Evolutionary conservation across 2,888 invertebrate species (phyloP).

Genomic region (Unio delphinus): DNA sequence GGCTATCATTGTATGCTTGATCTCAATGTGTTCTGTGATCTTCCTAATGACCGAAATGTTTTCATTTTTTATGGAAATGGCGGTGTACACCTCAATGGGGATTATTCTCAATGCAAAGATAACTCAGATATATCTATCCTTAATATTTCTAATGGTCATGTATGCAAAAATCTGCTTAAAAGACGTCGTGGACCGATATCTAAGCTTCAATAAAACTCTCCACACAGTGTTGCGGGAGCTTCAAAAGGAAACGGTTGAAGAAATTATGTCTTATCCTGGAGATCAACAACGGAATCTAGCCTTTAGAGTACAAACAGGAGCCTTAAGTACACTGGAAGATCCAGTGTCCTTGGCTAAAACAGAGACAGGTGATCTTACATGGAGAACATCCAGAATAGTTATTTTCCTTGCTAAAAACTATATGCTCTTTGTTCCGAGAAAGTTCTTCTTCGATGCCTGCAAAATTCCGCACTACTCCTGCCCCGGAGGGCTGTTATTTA

Average conservation of each 20-base stretch:
- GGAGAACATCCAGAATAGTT: constrained; percentile 25
- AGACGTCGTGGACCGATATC: constrained; percentile 56
- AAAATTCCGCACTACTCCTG: constrained; percentile 35
- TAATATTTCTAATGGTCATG: constrained; percentile 52
- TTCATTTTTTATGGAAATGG: constrained; percentile 62
- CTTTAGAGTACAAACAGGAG: constrained; percentile 48
- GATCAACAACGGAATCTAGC: constrained; percentile 54
- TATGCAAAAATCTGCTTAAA: constrained; percentile 62
- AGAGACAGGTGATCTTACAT: constrained; percentile 18
- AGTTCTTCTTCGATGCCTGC: constrained; percentile 37
- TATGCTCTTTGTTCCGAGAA: constrained; percentile 28
- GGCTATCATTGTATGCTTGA: constrained; percentile 42
- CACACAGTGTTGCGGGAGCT: constrained; percentile 39
- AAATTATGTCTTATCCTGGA: constrained; percentile 6
- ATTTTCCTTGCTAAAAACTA: constrained; percentile 33
- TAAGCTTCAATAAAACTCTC: constrained; percentile 59
- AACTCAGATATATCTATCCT: constrained; percentile 55
- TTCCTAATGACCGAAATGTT: constrained; percentile 60
- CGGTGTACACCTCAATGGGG: constrained; percentile 62
- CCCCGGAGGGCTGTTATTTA: constrained; percentile 31
- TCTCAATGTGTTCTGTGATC: constrained; percentile 53
- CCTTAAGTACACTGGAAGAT: constrained; percentile 22
- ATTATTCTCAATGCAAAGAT: constrained; percentile 61
- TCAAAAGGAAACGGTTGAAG: constrained; percentile 25
- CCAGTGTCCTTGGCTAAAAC: constrained; percentile 14